Conservation (phyloP, 2,797 vertebrate species). For the Sarcoramphus papa region DNA sequence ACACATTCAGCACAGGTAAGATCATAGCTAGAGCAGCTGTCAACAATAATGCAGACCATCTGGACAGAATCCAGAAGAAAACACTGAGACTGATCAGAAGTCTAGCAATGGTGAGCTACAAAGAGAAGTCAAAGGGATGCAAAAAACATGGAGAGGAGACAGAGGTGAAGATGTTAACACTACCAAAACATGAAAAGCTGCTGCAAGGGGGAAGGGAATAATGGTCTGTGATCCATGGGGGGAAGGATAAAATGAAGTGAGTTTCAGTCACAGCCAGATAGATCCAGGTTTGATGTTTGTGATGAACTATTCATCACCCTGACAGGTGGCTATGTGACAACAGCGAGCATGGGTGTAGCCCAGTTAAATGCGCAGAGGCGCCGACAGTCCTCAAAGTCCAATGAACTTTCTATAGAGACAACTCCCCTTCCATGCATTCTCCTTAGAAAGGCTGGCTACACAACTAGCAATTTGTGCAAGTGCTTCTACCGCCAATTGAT, state of each 20-base stretch:
- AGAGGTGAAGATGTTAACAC: neutral
- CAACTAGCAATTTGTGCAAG: neutral
- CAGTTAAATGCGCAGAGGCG: neutral
- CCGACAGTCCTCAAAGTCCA: neutral
- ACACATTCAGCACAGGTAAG: neutral
- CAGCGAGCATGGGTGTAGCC: neutral
- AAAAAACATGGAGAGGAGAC: neutral
- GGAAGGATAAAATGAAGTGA: neutral
- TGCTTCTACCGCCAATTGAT: rapidly evolving
- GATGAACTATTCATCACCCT: neutral
- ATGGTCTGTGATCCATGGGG: neutral
- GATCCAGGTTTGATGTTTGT: neutral
- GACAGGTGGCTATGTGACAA: neutral
- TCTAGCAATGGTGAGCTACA: neutral
- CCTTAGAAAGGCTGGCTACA: neutral
- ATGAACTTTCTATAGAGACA: neutral
- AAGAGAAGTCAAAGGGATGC: neutral
- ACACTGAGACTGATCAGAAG: neutral
- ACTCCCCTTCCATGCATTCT: neutral
- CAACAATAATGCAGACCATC: neutral
- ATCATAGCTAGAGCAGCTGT: neutral
- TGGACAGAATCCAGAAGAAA: neutral
- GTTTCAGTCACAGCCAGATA: neutral
- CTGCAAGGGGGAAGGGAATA: neutral
- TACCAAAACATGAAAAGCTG: neutral